Base-by-base conservation (phyloP, 1,140 invertebrate species). In the Galleria mellonella region DNA sequence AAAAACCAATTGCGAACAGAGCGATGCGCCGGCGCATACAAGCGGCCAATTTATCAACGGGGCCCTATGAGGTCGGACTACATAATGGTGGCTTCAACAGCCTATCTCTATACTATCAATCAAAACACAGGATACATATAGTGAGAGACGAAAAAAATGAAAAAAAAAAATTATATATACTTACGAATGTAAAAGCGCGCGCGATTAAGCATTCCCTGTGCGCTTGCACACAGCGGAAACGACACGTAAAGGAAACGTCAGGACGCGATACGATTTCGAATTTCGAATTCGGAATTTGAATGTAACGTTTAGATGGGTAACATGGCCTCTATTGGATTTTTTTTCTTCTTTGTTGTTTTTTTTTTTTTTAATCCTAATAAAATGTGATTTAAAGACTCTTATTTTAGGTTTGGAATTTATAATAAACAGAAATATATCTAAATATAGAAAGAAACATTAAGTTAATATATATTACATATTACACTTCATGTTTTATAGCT, bases 221-320 rank as follows among this genome's bases (percentile, higher is more conserved):
- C 75, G 74, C 70, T 46, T 14, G 55, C 61, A 72, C 75, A 72
- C 70, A 47, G 59, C 76, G 78, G 78, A 81, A 78, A 77, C 73
- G 55, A 74, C 78, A 83, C 78, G 78, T 83, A 83, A 74, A 77
- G 78, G 78, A 83, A 83, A 78, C 78, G 78, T 73, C 69, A 77
- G 75, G 66, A 83, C 78, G 78, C 75, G 75, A 68, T 72, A 74
- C 74, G 78, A 77, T 83, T 83, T 83, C 75, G 72, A 83, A 83
- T 79, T 73, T 77, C 56, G 68, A 77, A 75, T 72, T 72, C 68
- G 68, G 73, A 72, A 63, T 70, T 72, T 55, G 52, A 69, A 72
- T 71, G 59, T 23, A 37, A 17, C 15, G 35, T n/a, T 8, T 17
- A n/a, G n/a, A n/a, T n/a, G n/a, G 57, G 43, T 58, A 49, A 59